Base-by-base conservation (phyloP, 2,888 invertebrate genomes). In the Digitonthophagus gazella region DNA sequence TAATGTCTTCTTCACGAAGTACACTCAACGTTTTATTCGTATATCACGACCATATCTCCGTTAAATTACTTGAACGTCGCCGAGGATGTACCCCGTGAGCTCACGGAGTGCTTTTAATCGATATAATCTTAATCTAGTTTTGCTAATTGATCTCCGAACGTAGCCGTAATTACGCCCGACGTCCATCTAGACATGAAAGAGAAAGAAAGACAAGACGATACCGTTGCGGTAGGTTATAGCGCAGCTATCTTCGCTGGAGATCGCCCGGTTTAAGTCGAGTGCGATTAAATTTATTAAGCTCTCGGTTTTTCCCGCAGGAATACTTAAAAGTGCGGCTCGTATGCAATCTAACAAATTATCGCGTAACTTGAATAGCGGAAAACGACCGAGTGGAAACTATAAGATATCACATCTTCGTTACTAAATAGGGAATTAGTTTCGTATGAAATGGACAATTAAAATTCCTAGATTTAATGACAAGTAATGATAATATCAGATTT, bases 121-220 rank as follows among this genome's bases (percentile, higher is more conserved):
- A 61, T n/a, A 20, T 61, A 61, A 61, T 61, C 61, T 61, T 61
- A 61, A 61, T 61, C 61, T 20, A 61, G 16, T 61, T 61, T n/a
- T 61, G 61, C 20, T 61, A 61, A 61, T 61, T 61, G 61, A 61
- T 61, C 19, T 61, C 61, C n/a, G 61, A 18, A 16, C 19, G 61
- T 19, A 61, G 19, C 5, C 18, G 61, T 18, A 61, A 61, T 61
- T 61, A 20, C 61, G 61, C 11, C 20, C 15, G n/a, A 14, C 19
- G 3, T 18, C n/a, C 19, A 16, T 61, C 20, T 61, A 4, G 14
- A 61, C 61, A 11, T n/a, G 11, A 61, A 16, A 18, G 19, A n/a
- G 18, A 15, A 61, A 15, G 20, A 19, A 61, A 61, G 20, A 18
- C 8, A 15, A 15, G 2, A 1, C 57, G 15, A n/a, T n/a, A n/a